Evolutionary conservation across 2,113 vertebrate genomes (phyloP).

Genomic region (Heptranchias perlo): DNA sequence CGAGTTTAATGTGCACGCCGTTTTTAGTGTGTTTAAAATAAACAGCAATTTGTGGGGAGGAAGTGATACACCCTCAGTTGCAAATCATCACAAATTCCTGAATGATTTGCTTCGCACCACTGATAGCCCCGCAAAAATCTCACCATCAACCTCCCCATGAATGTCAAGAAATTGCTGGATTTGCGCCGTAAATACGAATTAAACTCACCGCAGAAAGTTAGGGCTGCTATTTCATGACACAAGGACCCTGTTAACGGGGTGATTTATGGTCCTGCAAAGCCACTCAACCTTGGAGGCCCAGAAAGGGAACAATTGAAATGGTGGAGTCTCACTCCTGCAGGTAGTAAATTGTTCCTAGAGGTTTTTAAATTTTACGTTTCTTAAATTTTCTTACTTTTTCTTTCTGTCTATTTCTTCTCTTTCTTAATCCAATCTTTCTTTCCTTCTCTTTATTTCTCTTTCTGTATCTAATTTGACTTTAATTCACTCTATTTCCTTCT

Average conservation of each 20-base stretch:
- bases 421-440: no score
- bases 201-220: neutral
- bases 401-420: neutral
- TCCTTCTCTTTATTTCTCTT: neutral
- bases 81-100: neutral
- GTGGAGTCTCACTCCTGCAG: neutral
- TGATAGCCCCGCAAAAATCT: neutral
- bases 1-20: neutral
- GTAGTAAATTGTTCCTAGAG: neutral
- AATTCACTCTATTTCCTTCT: neutral
- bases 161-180: neutral
- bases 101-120: neutral
- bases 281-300: neutral
- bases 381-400: neutral
- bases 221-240: neutral
- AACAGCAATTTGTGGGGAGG: neutral
- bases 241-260: neutral
- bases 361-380: neutral
- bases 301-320: neutral
- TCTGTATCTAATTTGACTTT: neutral
- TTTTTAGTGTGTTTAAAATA: neutral
- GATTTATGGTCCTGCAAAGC: neutral
- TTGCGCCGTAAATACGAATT: neutral
- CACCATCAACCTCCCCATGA: neutral
- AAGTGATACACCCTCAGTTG: no score